These are phyloP conservation scores for Serranus cabrilla DNA, from an alignment of 2,797 vertebrate genomes.

Conservation along the genomic window DNA sequence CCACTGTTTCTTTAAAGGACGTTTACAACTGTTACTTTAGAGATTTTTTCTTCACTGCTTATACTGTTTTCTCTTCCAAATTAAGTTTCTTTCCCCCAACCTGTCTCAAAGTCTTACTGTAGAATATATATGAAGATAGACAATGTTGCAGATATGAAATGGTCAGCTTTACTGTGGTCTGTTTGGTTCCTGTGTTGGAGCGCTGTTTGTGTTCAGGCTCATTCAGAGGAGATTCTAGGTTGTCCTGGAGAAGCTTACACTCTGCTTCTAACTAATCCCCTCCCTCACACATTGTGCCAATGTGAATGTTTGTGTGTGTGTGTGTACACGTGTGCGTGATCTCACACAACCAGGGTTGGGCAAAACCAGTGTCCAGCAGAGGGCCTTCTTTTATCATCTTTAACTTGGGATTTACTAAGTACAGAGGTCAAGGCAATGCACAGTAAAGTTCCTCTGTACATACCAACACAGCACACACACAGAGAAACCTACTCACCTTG, in stretches of 20 bases:
- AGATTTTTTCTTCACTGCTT: no score
- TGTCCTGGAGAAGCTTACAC: constrained; percentile 26
- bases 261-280: constrained; percentile 6
- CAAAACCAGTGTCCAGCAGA: constrained; percentile 52
- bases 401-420: neutral
- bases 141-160: neutral
- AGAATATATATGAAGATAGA: no score
- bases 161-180: neutral
- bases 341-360: constrained; percentile 7
- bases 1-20: no score
- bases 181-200: neutral
- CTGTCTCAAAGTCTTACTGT: neutral
- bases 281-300: neutral
- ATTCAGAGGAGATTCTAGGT: constrained; percentile 20
- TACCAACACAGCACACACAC: constrained; percentile 26
- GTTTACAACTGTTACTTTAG: no score
- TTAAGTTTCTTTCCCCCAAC: neutral
- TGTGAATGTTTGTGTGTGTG: constrained; percentile 2
- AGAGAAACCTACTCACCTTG: neutral
- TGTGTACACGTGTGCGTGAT: constrained; percentile 1
- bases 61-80: neutral
- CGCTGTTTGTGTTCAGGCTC: constrained; percentile 1
- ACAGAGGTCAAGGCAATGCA: neutral
- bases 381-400: constrained; percentile 51
- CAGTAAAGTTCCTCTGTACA: neutral